A percentile compares a stretch with the other conserved stretches of the same genome.
These are phyloP conservation scores for Marisa cornuarietis DNA, from an alignment of 1,140 invertebrate genomes.

Conservation along the genomic window DNA sequence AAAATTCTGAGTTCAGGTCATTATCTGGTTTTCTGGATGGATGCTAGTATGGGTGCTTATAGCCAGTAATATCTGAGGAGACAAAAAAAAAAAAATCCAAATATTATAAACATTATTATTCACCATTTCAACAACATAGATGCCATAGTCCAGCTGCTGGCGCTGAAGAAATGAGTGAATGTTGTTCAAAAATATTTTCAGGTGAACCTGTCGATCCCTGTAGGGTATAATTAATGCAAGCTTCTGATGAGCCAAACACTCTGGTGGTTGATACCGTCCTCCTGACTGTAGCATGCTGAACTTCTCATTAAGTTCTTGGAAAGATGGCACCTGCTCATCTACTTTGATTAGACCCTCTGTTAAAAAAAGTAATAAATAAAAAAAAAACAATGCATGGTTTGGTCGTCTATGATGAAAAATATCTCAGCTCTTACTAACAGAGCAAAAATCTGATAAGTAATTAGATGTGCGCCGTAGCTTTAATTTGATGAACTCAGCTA, in stretches of 20 bases:
- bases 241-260: conserved; percentile 41
- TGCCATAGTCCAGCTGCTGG: conserved; percentile 55
- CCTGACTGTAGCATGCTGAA: conserved; percentile 31
- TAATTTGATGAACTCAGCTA: background rate
- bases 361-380: background rate
- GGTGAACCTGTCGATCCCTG: conserved; percentile 51
- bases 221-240: conserved; percentile 57
- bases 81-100: too few species aligned
- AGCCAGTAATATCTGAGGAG: too few species aligned
- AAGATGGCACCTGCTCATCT: conserved; percentile 11
- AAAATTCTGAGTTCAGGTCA: background rate
- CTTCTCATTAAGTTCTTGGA: conserved; percentile 13
- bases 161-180: conserved; percentile 52
- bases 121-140: conserved; percentile 56
- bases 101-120: background rate
- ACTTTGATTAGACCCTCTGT: conserved; percentile 15
- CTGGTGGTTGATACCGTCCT: conserved; percentile 40
- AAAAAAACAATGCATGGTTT: background rate
- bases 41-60: too few species aligned
- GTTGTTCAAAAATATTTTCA: conserved; percentile 53
- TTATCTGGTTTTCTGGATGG: background rate
- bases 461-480: background rate
- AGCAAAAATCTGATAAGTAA: background rate
- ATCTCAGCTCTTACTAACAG: background rate
- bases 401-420: background rate